These are phyloP conservation scores for Scelioninae gen. 1 DNA, from an alignment of 2,888 invertebrate genomes.

Conservation along the genomic window DNA sequence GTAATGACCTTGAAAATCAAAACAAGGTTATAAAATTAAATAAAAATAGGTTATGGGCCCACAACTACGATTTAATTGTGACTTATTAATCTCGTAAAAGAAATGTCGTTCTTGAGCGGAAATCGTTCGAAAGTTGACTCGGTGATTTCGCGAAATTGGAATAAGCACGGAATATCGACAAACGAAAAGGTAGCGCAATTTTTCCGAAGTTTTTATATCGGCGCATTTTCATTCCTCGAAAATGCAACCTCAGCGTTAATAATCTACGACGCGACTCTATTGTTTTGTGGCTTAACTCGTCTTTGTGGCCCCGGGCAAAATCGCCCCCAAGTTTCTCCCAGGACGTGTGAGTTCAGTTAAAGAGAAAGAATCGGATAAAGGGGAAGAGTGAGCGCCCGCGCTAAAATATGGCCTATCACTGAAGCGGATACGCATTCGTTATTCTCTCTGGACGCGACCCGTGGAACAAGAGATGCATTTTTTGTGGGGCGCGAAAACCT, in stretches of 20 bases:
- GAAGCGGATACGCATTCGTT: constrained; percentile 68
- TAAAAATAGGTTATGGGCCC: no score
- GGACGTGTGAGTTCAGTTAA: constrained; percentile 2
- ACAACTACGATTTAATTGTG: no score
- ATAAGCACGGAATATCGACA: not conserved
- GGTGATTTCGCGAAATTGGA: not conserved
- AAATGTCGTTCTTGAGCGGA: not conserved
- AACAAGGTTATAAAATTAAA: no score
- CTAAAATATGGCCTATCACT: constrained; percentile 70
- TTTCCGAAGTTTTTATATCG: constrained; percentile 3
- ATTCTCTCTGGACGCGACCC: constrained; percentile 59
- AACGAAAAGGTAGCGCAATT: not conserved
- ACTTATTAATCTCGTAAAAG: no score
- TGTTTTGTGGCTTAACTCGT: constrained; percentile 67
- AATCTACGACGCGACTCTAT: constrained; percentile 57
- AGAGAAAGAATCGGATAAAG: constrained; percentile 41
- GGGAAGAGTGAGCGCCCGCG: constrained; percentile 47
- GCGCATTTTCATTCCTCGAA: constrained; percentile 56
- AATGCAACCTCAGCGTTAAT: constrained; percentile 65
- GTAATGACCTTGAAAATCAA: no score
- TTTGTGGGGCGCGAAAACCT: no score
- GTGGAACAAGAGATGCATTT: constrained; percentile 62
- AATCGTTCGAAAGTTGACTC: not conserved
- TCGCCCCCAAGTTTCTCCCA: constrained; percentile 41
- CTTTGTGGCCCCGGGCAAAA: constrained; percentile 54